These are phyloP conservation scores for Apodemia mormo DNA, from an alignment of 2,888 invertebrate species.

Conservation along the genomic window DNA sequence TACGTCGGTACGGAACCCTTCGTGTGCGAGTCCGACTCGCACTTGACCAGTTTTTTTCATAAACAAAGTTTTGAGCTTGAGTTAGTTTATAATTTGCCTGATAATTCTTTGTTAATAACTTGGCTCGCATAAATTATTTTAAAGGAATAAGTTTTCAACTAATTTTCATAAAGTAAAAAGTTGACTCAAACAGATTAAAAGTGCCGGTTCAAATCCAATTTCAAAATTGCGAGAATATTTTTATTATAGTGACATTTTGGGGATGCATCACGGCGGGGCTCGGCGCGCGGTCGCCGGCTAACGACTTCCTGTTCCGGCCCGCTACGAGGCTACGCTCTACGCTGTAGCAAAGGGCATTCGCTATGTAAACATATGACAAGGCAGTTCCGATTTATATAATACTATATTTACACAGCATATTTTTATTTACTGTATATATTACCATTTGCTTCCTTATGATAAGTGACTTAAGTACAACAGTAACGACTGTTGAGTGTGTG, in stretches of 20 bases:
- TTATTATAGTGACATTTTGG: conserved; percentile 29
- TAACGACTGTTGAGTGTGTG: too few relatives aligned
- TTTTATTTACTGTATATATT: not conserved
- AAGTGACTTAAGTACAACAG: not conserved
- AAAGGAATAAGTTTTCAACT: too few relatives aligned
- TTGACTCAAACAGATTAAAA: not conserved
- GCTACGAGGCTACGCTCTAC: conserved; percentile 21
- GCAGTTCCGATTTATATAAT: conserved; percentile 18
- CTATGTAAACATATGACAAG: conserved; percentile 8
- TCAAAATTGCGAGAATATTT: conserved; percentile 20
- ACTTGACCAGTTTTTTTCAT: too few relatives aligned
- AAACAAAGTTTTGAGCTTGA: too few relatives aligned
- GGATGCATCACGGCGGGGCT: conserved; percentile 32
- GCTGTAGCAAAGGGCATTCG: not conserved
- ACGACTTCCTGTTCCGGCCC: conserved; percentile 68
- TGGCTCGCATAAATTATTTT: too few relatives aligned
- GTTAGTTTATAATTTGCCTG: too few relatives aligned
- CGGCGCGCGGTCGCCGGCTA: conserved; percentile 46
- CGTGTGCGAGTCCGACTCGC: too few relatives aligned
- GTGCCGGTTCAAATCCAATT: conserved; percentile 1
- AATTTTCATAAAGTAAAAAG: not conserved
- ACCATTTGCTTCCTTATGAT: not conserved
- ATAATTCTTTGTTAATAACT: too few relatives aligned
- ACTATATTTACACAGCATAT: not conserved
- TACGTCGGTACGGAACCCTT: too few relatives aligned